Base-by-base conservation (phyloP, 2,888 invertebrate species). In the Argyra leucocephala region DNA sequence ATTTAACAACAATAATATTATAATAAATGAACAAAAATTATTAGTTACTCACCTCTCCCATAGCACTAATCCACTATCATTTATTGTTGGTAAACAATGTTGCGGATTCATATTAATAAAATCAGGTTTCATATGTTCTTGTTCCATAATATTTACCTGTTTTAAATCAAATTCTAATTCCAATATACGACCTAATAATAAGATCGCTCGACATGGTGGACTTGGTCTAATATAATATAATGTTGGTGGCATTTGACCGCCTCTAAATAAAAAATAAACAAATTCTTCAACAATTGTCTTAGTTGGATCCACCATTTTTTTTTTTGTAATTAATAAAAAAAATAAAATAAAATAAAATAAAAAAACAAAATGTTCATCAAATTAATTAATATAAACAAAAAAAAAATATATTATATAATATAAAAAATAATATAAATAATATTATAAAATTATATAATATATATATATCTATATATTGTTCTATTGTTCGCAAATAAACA, bases 101-200 rank as follows among this genome's bases (percentile, higher is more conserved):
- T 84, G 83, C 2, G 82, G 82, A 73, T 83, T 83, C 67, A 83
- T 69, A 65, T 76, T 82, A 18, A 85, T 66, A 74, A 82, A 88
- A 61, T 86, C 85, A 0, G 86, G 83, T 57, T 81, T 83, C 76
- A 84, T 74, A 36, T 86, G 83, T 66, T 87, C 87, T 1, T 83
- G 83, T 61, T 80, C 80, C 66, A 82, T 59, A 4, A 86, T 71
- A 71, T 87, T 83, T 21, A 85, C 72, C 31, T 76, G 69, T 75
- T 86, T 86, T 64, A 85, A 73, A 73, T 86, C 86, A 59, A 86
- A 78, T 68, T 84, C 82, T 57, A 88, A 73, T 3, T 83, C 85
- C 36, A 88, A 74, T 71, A 84, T 82, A 73, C 82, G 83, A 21
- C 84, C 84, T 66, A 85, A 73, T 72, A 88, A 73, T 71, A 85